Evolutionary conservation across 2,797 vertebrate genomes (phyloP), one percentile per base, ranked within the genome.

Genomic region (Sternotherus odoratus): DNA sequence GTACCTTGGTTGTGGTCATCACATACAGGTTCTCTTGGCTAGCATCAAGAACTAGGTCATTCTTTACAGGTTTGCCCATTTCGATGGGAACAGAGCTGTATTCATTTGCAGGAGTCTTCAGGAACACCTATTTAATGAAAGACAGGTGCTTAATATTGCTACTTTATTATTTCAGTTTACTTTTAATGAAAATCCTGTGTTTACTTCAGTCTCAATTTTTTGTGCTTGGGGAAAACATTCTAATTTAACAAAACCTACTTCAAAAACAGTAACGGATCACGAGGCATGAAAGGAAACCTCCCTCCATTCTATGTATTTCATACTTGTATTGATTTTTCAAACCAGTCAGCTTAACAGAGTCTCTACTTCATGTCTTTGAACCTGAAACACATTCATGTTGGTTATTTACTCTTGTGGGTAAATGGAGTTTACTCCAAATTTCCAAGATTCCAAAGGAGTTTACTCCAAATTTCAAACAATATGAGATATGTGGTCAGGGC

Each of bases 1-100:
- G 74, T 96, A 99, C 99, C 99, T 99, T 99, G 95, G 98, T 98
- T 95, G 99, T 98, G 13, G 99, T 99, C 97, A 99, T 99, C 95
- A 99, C 98, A 0, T 99, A 99, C 17, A 99, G 96, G 95, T 98
- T 98, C 92, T 98, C 98, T 88, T 98, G 97, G 77, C 96, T 97
- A 86, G 95, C 94, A 90, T 99, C 99, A 94, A 99, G 98, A 86
- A 99, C 98, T 69, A 99, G 98, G 96, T 99, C 99, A 93, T 98
- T 99, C 97, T 99, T 99, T 95, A 99, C 97, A 1, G 95, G 94
- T 94, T 98, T 98, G 87, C 98, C 98, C 93, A 97, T 96, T 8
- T 98, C 98, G 26, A 98, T 98, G 5, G 82, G 92, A 77, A 98
- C 92, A 49, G 98, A 96, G 79, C 96, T 97, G 49, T 99, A 99